Evolutionary conservation across 2,888 invertebrate genomes (phyloP).

Genomic region (Noctua fimbriata): DNA sequence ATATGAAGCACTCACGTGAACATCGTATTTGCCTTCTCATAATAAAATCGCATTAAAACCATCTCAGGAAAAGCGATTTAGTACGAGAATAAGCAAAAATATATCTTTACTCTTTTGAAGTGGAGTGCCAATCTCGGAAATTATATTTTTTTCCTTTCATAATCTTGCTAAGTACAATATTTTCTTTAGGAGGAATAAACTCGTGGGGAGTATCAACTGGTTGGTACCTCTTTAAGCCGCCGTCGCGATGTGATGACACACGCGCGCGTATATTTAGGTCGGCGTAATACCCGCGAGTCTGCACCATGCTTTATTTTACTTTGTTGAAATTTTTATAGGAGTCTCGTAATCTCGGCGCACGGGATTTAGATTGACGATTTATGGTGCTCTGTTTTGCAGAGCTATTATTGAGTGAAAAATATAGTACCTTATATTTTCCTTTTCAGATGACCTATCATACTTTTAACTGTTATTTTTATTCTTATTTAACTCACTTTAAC

Average conservation of each 20-base stretch:
- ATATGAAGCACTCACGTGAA: conserved; percentile 59
- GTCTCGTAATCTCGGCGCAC: conserved; percentile 60
- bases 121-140: conserved; percentile 75
- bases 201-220: conserved; percentile 66
- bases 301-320: conserved; percentile 67
- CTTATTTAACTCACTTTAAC: neutral
- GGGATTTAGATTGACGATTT: conserved; percentile 54
- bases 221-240: conserved; percentile 66
- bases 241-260: conserved; percentile 70
- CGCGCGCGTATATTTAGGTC: conserved; percentile 66
- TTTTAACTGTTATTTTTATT: neutral
- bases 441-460: neutral
- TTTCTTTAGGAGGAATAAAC: conserved; percentile 70
- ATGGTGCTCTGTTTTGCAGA: conserved; percentile 24
- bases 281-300: conserved; percentile 65
- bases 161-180: conserved; percentile 76
- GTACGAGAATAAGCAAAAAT: conserved; percentile 69
- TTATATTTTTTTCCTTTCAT: conserved; percentile 74
- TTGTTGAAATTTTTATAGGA: conserved; percentile 68
- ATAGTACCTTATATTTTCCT: neutral
- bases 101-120: conserved; percentile 72
- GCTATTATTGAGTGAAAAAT: neutral
- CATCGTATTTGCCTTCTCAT: conserved; percentile 69
- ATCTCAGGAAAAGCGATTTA: conserved; percentile 70
- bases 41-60: conserved; percentile 73